phyloP scores from a whole-genome alignment of 2,888 invertebrate species.

The Sceliomorpha sp. region DNA sequence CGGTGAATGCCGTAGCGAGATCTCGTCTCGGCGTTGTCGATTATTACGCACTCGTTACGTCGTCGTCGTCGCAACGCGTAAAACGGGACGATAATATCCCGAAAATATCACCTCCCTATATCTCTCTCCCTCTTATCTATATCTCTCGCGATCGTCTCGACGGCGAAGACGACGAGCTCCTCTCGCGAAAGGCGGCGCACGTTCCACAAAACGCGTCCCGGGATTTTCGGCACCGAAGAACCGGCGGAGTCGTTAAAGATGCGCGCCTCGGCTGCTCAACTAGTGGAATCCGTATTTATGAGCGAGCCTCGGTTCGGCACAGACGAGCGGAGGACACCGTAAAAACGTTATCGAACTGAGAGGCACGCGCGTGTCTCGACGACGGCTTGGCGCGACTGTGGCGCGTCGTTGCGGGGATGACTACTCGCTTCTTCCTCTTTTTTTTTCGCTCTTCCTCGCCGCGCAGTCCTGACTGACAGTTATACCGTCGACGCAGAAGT shows the following conservation, averaged over 20 bases:
- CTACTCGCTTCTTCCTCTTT: constrained; percentile 37
- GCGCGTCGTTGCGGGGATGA: constrained; percentile 17
- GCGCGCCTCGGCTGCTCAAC: constrained; percentile 5
- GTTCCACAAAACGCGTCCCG: constrained; percentile 6
- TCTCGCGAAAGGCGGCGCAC: too few relatives aligned
- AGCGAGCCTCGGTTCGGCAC: constrained; percentile 7
- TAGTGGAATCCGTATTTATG: constrained; percentile 3
- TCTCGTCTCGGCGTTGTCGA: constrained; percentile 12
- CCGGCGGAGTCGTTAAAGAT: neutral
- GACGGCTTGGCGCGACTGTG: constrained; percentile 23
- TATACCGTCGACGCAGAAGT: constrained; percentile 58
- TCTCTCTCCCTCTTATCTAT: neutral
- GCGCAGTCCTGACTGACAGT: constrained; percentile 47
- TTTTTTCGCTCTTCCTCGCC: too few relatives aligned
- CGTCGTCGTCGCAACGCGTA: constrained; percentile 25
- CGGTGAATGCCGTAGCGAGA: constrained; percentile 27
- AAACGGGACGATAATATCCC: constrained; percentile 32
- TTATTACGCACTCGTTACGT: neutral
- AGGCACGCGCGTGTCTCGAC: constrained; percentile 6
- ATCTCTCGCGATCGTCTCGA: too few relatives aligned
- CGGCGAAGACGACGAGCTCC: neutral
- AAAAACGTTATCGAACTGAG: too few relatives aligned
- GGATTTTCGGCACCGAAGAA: constrained; percentile 6
- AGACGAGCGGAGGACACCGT: constrained; percentile 4
- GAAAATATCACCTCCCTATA: constrained; percentile 30